phyloP scores from a whole-genome alignment of 2,888 invertebrate species.

The Zaprionus obscuricornis region DNA sequence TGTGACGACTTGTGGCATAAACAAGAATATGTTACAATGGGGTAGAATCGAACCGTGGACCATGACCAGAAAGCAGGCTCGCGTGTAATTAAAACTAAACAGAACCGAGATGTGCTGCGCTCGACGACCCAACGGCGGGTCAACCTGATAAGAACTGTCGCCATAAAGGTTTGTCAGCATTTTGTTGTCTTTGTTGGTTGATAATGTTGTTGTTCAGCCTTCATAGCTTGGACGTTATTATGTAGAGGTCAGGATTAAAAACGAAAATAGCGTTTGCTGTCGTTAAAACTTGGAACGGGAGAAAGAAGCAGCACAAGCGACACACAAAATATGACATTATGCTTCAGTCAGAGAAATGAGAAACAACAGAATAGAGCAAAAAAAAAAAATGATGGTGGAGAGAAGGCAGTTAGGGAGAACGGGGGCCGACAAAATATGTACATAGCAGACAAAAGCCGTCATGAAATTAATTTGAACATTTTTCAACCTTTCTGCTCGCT shows the following conservation, averaged over 20 bases:
- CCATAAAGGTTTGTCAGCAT: constrained; percentile 56
- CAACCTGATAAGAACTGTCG: constrained; percentile 49
- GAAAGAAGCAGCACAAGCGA: constrained; percentile 20
- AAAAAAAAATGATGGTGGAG: too few species aligned
- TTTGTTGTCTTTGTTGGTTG: constrained; percentile 34
- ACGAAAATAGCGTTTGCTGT: constrained; percentile 38
- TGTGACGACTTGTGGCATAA: too few species aligned
- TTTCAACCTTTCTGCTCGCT: constrained; percentile 39
- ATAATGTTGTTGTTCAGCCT: background rate
- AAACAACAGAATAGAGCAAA: too few species aligned
- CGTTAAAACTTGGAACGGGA: background rate
- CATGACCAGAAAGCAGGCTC: constrained; percentile 57
- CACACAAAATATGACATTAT: constrained; percentile 61
- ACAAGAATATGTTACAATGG: background rate
- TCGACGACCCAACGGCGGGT: constrained; percentile 18
- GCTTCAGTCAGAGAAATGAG: too few species aligned
- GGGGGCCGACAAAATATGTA: constrained; percentile 29
- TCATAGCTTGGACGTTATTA: constrained; percentile 39
- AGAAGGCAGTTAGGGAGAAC: too few species aligned
- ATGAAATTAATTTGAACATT: constrained; percentile 74
- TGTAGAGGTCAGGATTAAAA: constrained; percentile 71
- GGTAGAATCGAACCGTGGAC: constrained; percentile 46
- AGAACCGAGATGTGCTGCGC: constrained; percentile 33
- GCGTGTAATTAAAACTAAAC: constrained; percentile 78
- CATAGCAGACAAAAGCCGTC: constrained; percentile 43